phyloP scores from a whole-genome alignment of 1,140 invertebrate genomes.

The Theocolax elegans region DNA sequence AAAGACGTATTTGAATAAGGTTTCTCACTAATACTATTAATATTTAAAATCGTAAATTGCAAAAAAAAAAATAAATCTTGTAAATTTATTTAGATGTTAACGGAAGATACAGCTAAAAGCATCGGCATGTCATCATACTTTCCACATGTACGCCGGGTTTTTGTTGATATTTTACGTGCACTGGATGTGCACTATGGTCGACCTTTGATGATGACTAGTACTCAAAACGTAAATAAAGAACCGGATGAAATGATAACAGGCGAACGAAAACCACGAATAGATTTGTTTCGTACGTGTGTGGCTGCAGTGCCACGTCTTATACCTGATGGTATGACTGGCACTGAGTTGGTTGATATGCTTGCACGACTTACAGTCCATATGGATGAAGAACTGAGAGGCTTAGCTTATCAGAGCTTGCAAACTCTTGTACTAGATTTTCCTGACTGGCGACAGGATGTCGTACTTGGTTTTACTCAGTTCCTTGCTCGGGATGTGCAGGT shows the following conservation, averaged over 20 bases:
- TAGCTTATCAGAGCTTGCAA: conserved; percentile 96
- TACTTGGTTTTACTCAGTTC: conserved; percentile 94
- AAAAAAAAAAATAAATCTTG: not conserved
- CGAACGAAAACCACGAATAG: conserved; percentile 97
- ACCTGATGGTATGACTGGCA: conserved; percentile 95
- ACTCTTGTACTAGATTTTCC: conserved; percentile 95
- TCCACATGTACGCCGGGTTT: conserved; percentile 92
- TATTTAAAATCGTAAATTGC: not conserved
- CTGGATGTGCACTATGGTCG: conserved; percentile 96
- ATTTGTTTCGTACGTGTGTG: conserved; percentile 97
- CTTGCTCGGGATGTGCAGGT: conserved; percentile 85
- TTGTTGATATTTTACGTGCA: conserved; percentile 95
- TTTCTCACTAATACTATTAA: conserved; percentile 22
- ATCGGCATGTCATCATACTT: conserved; percentile 98
- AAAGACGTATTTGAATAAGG: conserved; percentile 95
- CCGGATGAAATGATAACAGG: conserved; percentile 96
- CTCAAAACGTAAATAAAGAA: conserved; percentile 96
- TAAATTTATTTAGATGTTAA: conserved; percentile 76
- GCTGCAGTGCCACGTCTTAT: conserved; percentile 97
- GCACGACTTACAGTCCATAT: conserved; percentile 91
- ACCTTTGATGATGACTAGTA: conserved; percentile 94
- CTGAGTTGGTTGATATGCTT: conserved; percentile 93
- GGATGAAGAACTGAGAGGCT: conserved; percentile 88
- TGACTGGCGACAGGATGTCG: conserved; percentile 96
- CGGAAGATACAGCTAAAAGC: conserved; percentile 92